Evolutionary conservation across 2,113 vertebrate genomes (phyloP).

Genomic region (Rutilus rutilus): DNA sequence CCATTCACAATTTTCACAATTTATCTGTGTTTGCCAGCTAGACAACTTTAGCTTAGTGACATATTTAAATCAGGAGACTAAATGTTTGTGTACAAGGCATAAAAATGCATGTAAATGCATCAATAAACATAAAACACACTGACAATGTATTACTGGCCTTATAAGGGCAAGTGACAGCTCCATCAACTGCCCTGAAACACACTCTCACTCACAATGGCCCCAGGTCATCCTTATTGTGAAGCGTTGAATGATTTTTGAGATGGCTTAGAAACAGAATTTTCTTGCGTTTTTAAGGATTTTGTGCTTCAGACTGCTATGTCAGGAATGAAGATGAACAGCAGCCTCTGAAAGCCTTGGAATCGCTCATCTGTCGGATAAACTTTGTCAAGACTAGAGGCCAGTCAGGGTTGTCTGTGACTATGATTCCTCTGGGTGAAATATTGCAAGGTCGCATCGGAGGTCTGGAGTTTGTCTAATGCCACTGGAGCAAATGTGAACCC

Average conservation of each 20-base stretch:
- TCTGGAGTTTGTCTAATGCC: conserved; percentile 9
- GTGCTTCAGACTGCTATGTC: conserved; percentile 53
- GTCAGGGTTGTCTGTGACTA: conserved; percentile 16
- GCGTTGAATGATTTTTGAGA: neutral
- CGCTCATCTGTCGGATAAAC: conserved; percentile 60
- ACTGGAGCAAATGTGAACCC: conserved; percentile 7
- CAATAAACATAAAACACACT: neutral
- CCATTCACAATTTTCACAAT: neutral
- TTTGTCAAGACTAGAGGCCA: conserved; percentile 61
- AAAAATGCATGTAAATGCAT: neutral
- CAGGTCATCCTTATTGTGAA: neutral
- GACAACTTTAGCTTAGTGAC: neutral
- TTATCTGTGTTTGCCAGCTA: neutral
- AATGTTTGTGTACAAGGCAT: no score
- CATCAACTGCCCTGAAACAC: neutral
- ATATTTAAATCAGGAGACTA: no score
- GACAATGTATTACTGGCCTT: neutral
- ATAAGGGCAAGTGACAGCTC: neutral
- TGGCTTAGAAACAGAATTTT: conserved; percentile 30
- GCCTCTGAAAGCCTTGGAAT: conserved; percentile 59
- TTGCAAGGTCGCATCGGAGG: conserved; percentile 34
- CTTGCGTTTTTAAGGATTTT: conserved; percentile 40
- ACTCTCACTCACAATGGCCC: neutral
- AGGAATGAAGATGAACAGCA: conserved; percentile 71
- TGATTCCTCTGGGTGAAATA: conserved; percentile 17